These are phyloP conservation scores for Lepus americanus DNA, from an alignment of 2,113 vertebrate genomes.

Conservation along the genomic window DNA sequence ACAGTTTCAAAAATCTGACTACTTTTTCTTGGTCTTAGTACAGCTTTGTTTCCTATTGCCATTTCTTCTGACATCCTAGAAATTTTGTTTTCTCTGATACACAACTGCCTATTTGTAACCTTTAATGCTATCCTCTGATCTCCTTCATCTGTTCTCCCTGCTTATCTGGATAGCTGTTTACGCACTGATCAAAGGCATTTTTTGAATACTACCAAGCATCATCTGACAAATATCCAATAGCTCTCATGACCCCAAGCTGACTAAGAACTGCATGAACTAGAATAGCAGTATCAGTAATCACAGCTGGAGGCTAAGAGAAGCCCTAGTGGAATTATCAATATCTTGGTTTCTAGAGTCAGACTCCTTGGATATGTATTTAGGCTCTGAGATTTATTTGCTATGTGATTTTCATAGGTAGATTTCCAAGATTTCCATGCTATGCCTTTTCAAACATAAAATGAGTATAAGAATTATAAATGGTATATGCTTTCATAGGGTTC, in stretches of 20 bases:
- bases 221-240: not conserved
- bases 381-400: not conserved
- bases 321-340: not conserved
- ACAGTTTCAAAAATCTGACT: slow-evolving; percentile 10
- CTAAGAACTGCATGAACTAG: not conserved
- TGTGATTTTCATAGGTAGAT: not conserved
- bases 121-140: not conserved
- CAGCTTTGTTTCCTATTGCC: not conserved
- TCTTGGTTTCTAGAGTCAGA: not conserved
- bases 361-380: not conserved
- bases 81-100: slow-evolving; percentile 15
- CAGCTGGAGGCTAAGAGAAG: not conserved
- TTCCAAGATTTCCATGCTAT: not conserved
- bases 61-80: not conserved
- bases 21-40: not conserved
- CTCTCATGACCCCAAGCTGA: not conserved
- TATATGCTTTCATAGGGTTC: not conserved
- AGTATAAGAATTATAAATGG: not conserved
- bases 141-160: not conserved
- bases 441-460: not conserved
- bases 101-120: not conserved
- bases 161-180: not conserved
- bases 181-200: not conserved
- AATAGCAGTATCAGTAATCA: not conserved
- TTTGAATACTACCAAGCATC: not conserved